Percentiles rank a stretch among this genome's conserved stretches.
Conservation (phyloP, 2,888 invertebrate species). For the Amphipyra berbera region DNA sequence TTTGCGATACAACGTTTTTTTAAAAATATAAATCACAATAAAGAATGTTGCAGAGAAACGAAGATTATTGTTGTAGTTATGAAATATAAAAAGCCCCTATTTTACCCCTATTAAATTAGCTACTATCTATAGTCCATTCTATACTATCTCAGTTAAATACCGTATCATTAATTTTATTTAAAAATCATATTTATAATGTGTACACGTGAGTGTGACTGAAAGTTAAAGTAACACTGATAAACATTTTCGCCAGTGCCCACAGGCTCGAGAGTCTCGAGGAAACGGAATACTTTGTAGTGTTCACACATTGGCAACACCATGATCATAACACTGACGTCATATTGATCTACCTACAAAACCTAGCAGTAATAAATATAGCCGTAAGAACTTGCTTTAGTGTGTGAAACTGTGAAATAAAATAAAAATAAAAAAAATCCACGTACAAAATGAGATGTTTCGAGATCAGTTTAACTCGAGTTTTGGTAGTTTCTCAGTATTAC, state of each 20-base stretch:
- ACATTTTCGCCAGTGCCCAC: slow-evolving; percentile 21
- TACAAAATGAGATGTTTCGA: slow-evolving; percentile 50
- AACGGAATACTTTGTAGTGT: slow-evolving; percentile 25
- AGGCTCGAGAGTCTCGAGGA: slow-evolving; percentile 8
- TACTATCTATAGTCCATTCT: slow-evolving; percentile 83
- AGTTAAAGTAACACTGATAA: slow-evolving; percentile 59
- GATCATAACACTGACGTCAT: slow-evolving; percentile 16
- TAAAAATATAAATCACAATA: slow-evolving; percentile 62
- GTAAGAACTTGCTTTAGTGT: slow-evolving; percentile 38
- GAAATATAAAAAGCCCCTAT: slow-evolving; percentile 79
- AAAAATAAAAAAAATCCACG: slow-evolving; percentile 36
- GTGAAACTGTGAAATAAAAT: slow-evolving; percentile 32
- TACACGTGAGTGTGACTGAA: slow-evolving; percentile 44
- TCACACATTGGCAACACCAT: slow-evolving; percentile 25
- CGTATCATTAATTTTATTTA: slow-evolving; percentile 67
- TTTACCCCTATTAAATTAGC: slow-evolving; percentile 84
- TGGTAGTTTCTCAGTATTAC: slow-evolving; percentile 57
- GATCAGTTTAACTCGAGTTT: slow-evolving; percentile 51
- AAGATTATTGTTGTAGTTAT: slow-evolving; percentile 48
- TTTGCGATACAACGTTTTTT: slow-evolving; percentile 53
- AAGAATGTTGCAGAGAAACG: slow-evolving; percentile 61
- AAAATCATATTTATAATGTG: slow-evolving; percentile 59
- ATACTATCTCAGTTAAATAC: slow-evolving; percentile 82
- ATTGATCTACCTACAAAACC: slow-evolving; percentile 37
- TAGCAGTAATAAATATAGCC: slow-evolving; percentile 46